Percentiles rank a stretch among this genome's conserved stretches.
Evolutionary conservation across 2,888 invertebrate genomes (phyloP).

Genomic region (Sipha maydis): DNA sequence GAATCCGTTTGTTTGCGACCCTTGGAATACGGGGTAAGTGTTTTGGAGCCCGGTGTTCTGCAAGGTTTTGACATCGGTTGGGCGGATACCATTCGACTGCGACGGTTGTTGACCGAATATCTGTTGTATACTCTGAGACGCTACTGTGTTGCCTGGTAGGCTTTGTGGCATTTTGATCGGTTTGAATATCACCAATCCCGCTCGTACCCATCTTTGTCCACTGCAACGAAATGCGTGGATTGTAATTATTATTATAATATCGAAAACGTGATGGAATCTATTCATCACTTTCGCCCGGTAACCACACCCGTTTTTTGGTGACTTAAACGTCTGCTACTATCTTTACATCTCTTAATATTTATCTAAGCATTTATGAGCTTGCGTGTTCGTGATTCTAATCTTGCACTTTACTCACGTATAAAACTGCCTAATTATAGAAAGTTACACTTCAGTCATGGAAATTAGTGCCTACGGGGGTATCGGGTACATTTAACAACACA

Average conservation of each 20-base stretch:
- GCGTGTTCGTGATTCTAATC: conserved; percentile 12
- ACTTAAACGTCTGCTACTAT: not conserved
- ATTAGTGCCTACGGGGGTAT: not conserved
- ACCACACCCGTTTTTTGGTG: not conserved
- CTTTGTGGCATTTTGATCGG: conserved; percentile 65
- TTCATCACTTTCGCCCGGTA: not conserved
- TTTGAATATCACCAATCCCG: conserved; percentile 68
- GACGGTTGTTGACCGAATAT: not conserved
- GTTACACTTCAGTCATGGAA: not conserved
- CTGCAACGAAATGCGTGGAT: not conserved
- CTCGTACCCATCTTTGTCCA: conserved; percentile 65
- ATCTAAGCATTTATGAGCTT: not conserved
- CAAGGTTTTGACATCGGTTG: not conserved
- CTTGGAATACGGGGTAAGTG: not conserved
- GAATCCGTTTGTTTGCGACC: not conserved
- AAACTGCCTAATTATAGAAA: conserved; percentile 37
- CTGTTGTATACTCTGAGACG: not conserved
- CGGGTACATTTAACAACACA: not conserved
- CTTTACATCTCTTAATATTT: no score
- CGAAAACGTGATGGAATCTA: not conserved
- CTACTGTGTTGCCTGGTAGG: no score
- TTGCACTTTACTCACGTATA: not conserved
- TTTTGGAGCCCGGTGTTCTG: not conserved
- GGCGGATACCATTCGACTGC: not conserved
- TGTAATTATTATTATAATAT: not conserved